Evolutionary conservation across 2,113 vertebrate species (phyloP), one percentile per base, ranked within the genome.

Genomic region (Paradisaea rubra): DNA sequence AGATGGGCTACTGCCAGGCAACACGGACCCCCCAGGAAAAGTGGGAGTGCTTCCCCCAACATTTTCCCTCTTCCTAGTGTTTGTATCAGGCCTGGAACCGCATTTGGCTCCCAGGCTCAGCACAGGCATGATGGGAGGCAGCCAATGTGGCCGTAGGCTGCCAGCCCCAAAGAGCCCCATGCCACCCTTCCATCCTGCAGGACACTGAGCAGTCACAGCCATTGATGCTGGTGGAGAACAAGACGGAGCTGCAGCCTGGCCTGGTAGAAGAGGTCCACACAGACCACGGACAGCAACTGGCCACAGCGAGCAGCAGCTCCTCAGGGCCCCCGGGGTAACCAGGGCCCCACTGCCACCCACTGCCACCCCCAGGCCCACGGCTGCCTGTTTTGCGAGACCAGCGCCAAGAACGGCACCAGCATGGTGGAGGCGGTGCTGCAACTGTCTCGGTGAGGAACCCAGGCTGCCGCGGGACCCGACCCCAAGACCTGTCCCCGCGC

Each of bases 311-410:
- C 44, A 33, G 21, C 21, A 1, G 2, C 5, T 1, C 15, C 30
- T 6, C 3, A 1, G 52, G 9, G 30, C 2, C 7, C 8, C 10
- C 2, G 0, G 15, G 14, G 27, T 4, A 4, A 57, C 37, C 14
- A 25, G 47, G 52, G 20, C 22, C 30, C 11, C 35, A 9, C 31
- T 1, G 10, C 39, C 39, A 31, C 15, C 12, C 39, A 9, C 31
- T 1, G 10, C 39, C 39, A 31, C 15, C 12, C 39, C 8, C 81
- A 78, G 81, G 15, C 53, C 49, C 27, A 71, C 3, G 4, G 42
- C 42, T 97, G 98, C n/a, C 91, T 97, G 66, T 98, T 98, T 97
- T 98, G 98, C 3, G 97, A 98, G 93, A 98, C 97, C 20, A 98
- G 98, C 28, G 96, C 98, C 88, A 98, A 98, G 91, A 98, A 98